Evolutionary conservation across 2,797 vertebrate species (phyloP), one percentile per base, ranked within the genome.

Genomic region (Phrynocephalus forsythii): DNA sequence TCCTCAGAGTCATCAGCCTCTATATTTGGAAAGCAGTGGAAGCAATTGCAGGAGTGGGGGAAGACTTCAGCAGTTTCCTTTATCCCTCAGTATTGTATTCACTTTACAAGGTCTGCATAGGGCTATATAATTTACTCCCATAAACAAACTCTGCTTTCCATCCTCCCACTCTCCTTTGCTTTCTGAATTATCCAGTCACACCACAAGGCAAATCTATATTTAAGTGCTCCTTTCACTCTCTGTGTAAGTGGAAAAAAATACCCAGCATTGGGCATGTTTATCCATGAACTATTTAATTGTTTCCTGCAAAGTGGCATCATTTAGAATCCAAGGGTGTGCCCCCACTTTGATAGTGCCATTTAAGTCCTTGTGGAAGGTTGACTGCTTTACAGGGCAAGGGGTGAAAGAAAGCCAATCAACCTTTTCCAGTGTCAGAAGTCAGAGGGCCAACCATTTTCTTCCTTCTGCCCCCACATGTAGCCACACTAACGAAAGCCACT

Each of bases 261-360:
- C 18, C 1, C 73, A 84, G 15, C 15, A 83, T 87, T 69, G 83
- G 79, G 88, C 63, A 13, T 71, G 90, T 66, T 93, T 90, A 79
- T 80, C 79, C 16, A 24, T 38, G 81, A 82, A 82, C 83, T 91
- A 63, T 78, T 92, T 93, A 94, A 95, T 94, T 67, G 90, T 90
- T 90, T 93, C 7, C 82, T 79, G 93, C 95, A 93, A 88, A 93
- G 28, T 71, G 26, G 67, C 82, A 84, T 89, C 80, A 89, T 93
- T 94, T 94, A 93, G 22, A 82, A 91, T 68, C 4, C 20, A 77
- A 52, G 1, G 2, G 7, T 18, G 28, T 78, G 78, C 15, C 78
- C 85, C 89, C 48, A 13, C 20, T 92, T 88, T 93, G 81, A 90
- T 73, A 90, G 60, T 85, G 50, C 16, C 81, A 2, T 86, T 86